These are phyloP conservation scores for Siderastrea siderea DNA, from an alignment of 92 coral and sea anemone genomes.

Conservation along the genomic window DNA sequence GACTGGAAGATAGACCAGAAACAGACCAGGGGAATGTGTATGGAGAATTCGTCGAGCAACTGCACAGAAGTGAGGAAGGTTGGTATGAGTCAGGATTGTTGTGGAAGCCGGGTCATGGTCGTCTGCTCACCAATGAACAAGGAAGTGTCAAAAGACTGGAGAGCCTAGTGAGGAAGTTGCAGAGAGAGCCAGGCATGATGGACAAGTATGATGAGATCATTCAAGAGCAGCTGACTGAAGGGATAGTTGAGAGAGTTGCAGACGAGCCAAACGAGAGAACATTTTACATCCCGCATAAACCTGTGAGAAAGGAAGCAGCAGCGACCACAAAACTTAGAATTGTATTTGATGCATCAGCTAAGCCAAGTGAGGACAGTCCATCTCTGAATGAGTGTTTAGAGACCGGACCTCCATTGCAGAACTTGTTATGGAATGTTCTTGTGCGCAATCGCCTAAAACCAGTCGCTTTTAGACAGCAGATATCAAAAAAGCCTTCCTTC, in stretches of 20 bases:
- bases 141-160: conserved; percentile 47
- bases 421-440: conserved; percentile 4
- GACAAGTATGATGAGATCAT: conserved; percentile 52
- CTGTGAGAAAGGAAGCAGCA: conserved; percentile 46
- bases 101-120: conserved; percentile 53
- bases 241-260: conserved; percentile 33
- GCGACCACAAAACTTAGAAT: conserved; percentile 66
- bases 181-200: conserved; percentile 42
- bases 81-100: conserved; percentile 62
- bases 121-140: conserved; percentile 37
- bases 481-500: too few species aligned
- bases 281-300: conserved; percentile 63
- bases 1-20: conserved; percentile 62
- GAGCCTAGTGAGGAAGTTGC: conserved; percentile 41
- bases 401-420: conserved; percentile 55
- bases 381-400: conserved; percentile 68
- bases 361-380: conserved; percentile 24
- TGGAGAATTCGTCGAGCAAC: conserved; percentile 67
- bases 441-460: background rate
- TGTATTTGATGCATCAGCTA: conserved; percentile 62
- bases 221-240: conserved; percentile 41
- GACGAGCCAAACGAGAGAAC: conserved; percentile 28
- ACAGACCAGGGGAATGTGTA: conserved; percentile 57
- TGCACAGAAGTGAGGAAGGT: conserved; percentile 52
- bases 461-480: too few species aligned